Conservation (phyloP, 2,888 invertebrate species). For the Mythimna vitellina region DNA sequence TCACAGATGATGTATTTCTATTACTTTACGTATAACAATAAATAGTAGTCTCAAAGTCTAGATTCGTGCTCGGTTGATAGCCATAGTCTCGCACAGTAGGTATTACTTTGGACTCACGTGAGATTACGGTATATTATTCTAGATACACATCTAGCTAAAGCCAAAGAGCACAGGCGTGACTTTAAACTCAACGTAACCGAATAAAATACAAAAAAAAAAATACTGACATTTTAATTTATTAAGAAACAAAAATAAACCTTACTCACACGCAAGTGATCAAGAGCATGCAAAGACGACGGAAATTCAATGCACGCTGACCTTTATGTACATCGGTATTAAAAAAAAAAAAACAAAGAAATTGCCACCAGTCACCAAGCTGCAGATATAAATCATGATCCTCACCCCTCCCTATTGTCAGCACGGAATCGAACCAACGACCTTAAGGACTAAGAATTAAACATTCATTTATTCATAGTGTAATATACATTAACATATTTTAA, state of each 20-base stretch:
- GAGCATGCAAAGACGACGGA: constrained; percentile 40
- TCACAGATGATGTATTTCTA: too few relatives aligned
- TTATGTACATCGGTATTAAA: constrained; percentile 32
- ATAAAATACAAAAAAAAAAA: neutral
- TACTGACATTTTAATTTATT: constrained; percentile 20
- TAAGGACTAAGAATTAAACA: constrained; percentile 68
- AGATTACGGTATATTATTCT: too few relatives aligned
- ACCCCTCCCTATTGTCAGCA: constrained; percentile 57
- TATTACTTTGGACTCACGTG: neutral
- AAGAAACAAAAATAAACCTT: constrained; percentile 32
- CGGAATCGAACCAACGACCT: constrained; percentile 66
- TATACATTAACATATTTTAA: constrained; percentile 72
- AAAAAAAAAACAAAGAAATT: constrained; percentile 49
- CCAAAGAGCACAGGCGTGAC: too few relatives aligned
- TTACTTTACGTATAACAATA: too few relatives aligned
- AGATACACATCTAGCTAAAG: too few relatives aligned
- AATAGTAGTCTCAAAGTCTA: too few relatives aligned
- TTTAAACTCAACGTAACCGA: neutral
- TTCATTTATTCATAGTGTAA: constrained; percentile 74
- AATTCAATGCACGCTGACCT: constrained; percentile 52
- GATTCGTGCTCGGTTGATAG: too few relatives aligned
- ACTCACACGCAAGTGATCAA: constrained; percentile 17
- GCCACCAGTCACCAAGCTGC: constrained; percentile 48
- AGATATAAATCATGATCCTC: constrained; percentile 65
- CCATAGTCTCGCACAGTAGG: too few relatives aligned